Evolutionary conservation across 2,888 invertebrate genomes (phyloP).

Genomic region (Cosmorhoe ocellata): DNA sequence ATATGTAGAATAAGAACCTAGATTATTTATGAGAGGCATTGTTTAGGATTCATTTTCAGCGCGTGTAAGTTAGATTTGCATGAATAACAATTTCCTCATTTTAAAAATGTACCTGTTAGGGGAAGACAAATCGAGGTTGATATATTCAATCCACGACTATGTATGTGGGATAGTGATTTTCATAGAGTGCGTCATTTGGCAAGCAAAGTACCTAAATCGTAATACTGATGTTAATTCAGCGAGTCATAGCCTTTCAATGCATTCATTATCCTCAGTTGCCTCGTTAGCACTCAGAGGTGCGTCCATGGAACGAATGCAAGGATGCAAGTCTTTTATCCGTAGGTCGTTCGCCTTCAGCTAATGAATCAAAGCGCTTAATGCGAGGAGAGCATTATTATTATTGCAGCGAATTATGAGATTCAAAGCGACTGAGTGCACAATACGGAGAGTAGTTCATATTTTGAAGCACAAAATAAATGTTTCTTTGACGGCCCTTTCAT

Average conservation of each 20-base stretch:
- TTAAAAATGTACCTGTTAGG: slow-evolving; percentile 72
- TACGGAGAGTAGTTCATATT: slow-evolving; percentile 71
- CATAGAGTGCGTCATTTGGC: slow-evolving; percentile 49
- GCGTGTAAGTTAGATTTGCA: slow-evolving; percentile 76
- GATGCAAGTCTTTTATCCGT: slow-evolving; percentile 71
- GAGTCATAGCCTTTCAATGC: slow-evolving; percentile 67
- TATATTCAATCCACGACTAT: slow-evolving; percentile 67
- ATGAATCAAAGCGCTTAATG: slow-evolving; percentile 73
- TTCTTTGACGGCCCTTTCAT: slow-evolving; percentile 41
- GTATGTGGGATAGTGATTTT: slow-evolving; percentile 66
- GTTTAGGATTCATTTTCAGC: slow-evolving; percentile 75
- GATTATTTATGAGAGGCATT: slow-evolving; percentile 71
- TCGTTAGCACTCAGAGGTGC: slow-evolving; percentile 73
- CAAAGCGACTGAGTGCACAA: slow-evolving; percentile 58
- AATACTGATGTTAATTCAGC: slow-evolving; percentile 49
- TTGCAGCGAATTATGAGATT: slow-evolving; percentile 72
- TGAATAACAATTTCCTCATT: slow-evolving; percentile 75
- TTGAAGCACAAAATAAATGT: slow-evolving; percentile 71
- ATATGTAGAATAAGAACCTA: slow-evolving; percentile 38
- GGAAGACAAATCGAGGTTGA: slow-evolving; percentile 69
- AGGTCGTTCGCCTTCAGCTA: slow-evolving; percentile 75
- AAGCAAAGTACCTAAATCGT: slow-evolving; percentile 45
- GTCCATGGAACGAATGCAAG: slow-evolving; percentile 68
- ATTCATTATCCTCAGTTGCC: slow-evolving; percentile 71
- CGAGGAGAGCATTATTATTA: slow-evolving; percentile 63